Conservation (phyloP, 2,797 vertebrate species). For the Rhincodon typus region DNA sequence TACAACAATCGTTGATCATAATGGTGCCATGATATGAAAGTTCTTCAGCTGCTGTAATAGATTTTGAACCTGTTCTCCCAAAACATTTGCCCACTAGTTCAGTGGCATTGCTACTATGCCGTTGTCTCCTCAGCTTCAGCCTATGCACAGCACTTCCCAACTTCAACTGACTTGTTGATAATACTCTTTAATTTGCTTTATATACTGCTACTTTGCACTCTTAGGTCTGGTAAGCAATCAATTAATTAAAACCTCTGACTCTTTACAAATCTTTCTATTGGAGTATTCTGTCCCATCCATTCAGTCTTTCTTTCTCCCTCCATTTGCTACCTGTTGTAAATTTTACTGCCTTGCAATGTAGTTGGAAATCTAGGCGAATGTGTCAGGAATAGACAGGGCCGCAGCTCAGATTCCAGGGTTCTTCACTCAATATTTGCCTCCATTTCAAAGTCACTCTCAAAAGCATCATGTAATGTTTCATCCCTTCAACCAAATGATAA, state of each 20-base stretch:
- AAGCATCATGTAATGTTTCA: not conserved
- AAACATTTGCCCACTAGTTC: too few relatives aligned
- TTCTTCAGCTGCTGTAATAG: too few relatives aligned
- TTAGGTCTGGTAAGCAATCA: not conserved
- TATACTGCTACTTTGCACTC: not conserved
- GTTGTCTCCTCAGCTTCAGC: not conserved
- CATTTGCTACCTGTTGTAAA: not conserved
- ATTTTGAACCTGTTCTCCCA: too few relatives aligned
- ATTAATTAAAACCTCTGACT: not conserved
- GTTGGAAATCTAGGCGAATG: not conserved
- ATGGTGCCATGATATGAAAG: too few relatives aligned
- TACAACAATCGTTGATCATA: too few relatives aligned
- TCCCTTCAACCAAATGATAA: not conserved
- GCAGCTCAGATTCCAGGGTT: not conserved
- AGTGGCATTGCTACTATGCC: too few relatives aligned
- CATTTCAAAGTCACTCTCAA: not conserved
- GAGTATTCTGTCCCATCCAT: not conserved
- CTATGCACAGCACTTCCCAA: not conserved
- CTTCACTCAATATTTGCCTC: not conserved
- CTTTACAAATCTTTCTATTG: not conserved
- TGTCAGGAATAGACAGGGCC: not conserved
- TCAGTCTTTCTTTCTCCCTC: not conserved
- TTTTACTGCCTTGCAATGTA: not conserved
- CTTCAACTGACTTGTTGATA: not conserved
- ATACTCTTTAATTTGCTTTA: not conserved